phyloP scores from a whole-genome alignment of 2,797 vertebrate species.

The Betta splendens region DNA sequence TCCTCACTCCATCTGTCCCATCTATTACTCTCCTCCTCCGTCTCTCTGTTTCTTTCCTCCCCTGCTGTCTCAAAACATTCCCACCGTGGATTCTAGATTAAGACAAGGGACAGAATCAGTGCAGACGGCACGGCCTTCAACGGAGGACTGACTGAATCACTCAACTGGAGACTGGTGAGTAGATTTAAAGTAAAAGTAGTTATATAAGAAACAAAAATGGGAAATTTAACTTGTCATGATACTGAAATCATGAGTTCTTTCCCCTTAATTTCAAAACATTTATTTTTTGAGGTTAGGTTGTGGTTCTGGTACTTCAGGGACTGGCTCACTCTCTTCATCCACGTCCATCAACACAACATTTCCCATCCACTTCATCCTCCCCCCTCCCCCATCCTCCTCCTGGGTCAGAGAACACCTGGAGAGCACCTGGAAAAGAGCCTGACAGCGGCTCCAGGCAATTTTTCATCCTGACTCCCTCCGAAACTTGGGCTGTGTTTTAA shows the following conservation, averaged over 20 bases:
- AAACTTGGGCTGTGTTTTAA: conserved; percentile 28
- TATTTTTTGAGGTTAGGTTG: background rate
- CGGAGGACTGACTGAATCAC: conserved; percentile 8
- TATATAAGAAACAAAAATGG: conserved; percentile 29
- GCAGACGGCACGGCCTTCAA: conserved; percentile 11
- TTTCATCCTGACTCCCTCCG: conserved; percentile 36
- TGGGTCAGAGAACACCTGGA: conserved; percentile 33
- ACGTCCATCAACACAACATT: conserved; percentile 10
- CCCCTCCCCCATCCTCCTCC: conserved; percentile 9
- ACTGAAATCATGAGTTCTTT: too few species aligned
- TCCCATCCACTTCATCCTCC: conserved; percentile 1
- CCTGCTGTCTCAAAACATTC: conserved; percentile 17
- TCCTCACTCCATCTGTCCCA: conserved; percentile 16
- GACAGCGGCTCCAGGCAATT: conserved; percentile 15
- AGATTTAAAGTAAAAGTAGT: too few species aligned
- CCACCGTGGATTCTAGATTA: conserved; percentile 16
- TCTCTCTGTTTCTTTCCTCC: conserved; percentile 23
- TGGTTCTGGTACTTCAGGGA: too few species aligned
- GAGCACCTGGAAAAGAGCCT: conserved; percentile 28
- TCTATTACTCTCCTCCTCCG: conserved; percentile 40
- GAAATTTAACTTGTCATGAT: too few species aligned
- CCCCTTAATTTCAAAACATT: background rate
- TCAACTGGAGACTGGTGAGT: background rate
- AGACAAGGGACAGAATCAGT: conserved; percentile 16
- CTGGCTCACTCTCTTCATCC: background rate